phyloP scores from a whole-genome alignment of 2,797 vertebrate genomes.

The Premnoplex brunnescens region DNA sequence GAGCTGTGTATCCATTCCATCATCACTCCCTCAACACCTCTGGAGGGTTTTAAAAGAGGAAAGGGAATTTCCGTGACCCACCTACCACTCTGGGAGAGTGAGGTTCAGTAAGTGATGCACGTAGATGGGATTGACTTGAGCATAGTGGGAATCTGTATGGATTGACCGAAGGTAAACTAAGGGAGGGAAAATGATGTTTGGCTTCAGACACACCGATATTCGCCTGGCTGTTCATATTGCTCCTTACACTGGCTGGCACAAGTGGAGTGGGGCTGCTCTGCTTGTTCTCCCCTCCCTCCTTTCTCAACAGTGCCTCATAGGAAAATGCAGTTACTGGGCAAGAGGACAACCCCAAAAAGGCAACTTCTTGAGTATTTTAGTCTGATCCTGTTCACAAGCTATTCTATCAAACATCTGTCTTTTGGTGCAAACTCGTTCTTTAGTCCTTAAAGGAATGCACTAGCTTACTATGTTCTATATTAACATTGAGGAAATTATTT shows the following conservation, averaged over 20 bases:
- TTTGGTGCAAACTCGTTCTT: neutral
- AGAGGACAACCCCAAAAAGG: neutral
- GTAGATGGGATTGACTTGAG: neutral
- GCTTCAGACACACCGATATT: neutral
- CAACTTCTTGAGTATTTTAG: neutral
- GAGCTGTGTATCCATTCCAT: neutral
- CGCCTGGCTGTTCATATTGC: neutral
- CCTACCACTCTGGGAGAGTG: neutral
- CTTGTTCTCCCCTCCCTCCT: neutral
- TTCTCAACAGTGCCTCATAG: neutral
- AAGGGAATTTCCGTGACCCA: neutral
- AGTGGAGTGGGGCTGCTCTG: neutral
- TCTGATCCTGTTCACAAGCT: neutral
- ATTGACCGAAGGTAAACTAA: neutral
- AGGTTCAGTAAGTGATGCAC: neutral
- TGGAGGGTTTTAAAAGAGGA: neutral
- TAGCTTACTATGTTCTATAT: neutral
- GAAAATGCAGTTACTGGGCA: neutral
- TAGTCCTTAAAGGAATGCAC: neutral
- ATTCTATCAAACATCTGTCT: neutral
- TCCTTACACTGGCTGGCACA: neutral
- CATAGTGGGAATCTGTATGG: accelerated
- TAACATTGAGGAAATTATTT: neutral
- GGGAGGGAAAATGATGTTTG: neutral
- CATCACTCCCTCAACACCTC: neutral